Conservation (phyloP, 2,888 invertebrate genomes). For the Eupithecia vulgata region DNA sequence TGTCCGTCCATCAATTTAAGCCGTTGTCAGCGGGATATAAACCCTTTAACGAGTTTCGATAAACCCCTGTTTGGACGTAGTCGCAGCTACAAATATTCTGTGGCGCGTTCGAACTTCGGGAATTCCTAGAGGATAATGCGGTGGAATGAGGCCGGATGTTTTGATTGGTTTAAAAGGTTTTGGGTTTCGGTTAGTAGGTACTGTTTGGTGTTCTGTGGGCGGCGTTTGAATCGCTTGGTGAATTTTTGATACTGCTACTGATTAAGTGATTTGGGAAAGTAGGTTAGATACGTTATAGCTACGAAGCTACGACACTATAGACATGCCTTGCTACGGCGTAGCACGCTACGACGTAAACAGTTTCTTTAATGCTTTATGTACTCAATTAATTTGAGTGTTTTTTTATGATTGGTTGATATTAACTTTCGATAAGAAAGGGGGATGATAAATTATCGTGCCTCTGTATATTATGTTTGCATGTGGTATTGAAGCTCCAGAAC, state of each 20-base stretch:
- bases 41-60: slow-evolving; percentile 57
- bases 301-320: too few species aligned
- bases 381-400: not conserved
- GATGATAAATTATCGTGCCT: not conserved
- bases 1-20: slow-evolving; percentile 54
- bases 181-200: not conserved
- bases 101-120: slow-evolving; percentile 21
- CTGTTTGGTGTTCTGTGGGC: slow-evolving; percentile 4
- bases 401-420: not conserved
- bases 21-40: slow-evolving; percentile 56
- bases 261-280: not conserved
- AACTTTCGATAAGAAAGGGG: too few species aligned
- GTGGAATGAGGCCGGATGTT: slow-evolving; percentile 14
- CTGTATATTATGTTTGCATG: not conserved
- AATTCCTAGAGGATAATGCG: slow-evolving; percentile 21
- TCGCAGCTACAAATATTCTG: slow-evolving; percentile 22
- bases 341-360: not conserved
- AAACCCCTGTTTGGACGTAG: slow-evolving; percentile 49
- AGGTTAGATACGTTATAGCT: not conserved
- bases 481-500: not conserved
- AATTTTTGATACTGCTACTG: slow-evolving; percentile 13
- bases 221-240: slow-evolving; percentile 6
- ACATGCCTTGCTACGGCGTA: too few species aligned
- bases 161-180: slow-evolving; percentile 22
- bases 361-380: not conserved